A percentile compares a stretch with the other conserved stretches of the same genome.
Evolutionary conservation across 1,140 invertebrate species (phyloP).

Genomic region (Asobara japonica): DNA sequence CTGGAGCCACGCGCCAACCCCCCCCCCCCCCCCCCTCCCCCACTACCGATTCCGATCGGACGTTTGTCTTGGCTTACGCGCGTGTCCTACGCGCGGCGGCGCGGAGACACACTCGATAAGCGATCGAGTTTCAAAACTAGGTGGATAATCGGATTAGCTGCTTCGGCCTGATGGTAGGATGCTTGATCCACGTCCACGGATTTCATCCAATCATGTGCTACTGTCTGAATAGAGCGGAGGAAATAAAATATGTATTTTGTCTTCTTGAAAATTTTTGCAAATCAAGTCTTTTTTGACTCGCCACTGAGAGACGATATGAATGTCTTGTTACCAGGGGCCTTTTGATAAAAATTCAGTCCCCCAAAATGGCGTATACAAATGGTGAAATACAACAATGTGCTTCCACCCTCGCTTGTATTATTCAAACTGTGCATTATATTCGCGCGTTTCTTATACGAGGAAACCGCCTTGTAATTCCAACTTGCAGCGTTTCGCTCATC

Average conservation of each 20-base stretch:
- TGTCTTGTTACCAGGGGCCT: not conserved
- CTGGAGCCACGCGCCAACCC: constrained; percentile 43
- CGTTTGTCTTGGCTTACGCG: not conserved
- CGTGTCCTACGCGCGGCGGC: constrained; percentile 1
- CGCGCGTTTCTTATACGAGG: constrained; percentile 35
- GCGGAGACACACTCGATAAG: constrained; percentile 17
- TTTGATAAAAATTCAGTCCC: not conserved
- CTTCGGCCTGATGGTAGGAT: constrained; percentile 16
- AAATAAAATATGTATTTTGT: too few relatives aligned
- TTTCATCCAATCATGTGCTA: not conserved
- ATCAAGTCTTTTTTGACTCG: not conserved
- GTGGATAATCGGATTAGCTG: constrained; percentile 14
- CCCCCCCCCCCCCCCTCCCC: too few relatives aligned
- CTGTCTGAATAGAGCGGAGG: too few relatives aligned
- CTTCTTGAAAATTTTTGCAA: not conserved
- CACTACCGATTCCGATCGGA: constrained; percentile 18
- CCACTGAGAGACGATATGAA: not conserved
- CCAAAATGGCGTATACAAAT: constrained; percentile 7
- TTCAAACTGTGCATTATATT: constrained; percentile 32
- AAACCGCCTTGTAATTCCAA: constrained; percentile 29
- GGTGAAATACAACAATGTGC: not conserved
- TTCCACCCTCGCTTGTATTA: constrained; percentile 44
- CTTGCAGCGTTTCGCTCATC: not conserved
- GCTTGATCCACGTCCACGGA: not conserved
- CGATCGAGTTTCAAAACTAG: constrained; percentile 21